Conservation (phyloP, 2,888 invertebrate genomes). For the Yponomeuta cagnagella region DNA sequence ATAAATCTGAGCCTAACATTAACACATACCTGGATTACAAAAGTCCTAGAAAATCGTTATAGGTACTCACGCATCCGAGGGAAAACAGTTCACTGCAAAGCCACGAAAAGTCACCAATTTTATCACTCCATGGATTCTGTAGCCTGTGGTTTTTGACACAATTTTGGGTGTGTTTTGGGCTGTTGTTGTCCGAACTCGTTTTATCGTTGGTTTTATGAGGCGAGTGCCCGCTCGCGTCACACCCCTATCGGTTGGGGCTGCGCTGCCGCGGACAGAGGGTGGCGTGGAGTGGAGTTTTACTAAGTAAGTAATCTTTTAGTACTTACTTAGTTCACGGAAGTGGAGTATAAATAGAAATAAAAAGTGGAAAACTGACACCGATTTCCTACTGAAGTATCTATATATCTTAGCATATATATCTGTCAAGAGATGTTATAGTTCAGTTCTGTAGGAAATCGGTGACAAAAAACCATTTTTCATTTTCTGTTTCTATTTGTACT, state of each 20-base stretch:
- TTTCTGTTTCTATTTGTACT: too few species aligned
- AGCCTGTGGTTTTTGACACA: background rate
- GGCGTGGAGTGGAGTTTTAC: constrained; percentile 30
- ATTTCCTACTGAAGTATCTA: too few species aligned
- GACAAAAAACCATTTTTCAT: too few species aligned
- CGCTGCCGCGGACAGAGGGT: constrained; percentile 45
- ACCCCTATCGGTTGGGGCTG: constrained; percentile 58
- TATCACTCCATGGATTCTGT: background rate
- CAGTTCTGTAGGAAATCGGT: too few species aligned
- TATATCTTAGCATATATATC: too few species aligned
- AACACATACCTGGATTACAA: too few species aligned
- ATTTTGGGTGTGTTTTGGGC: constrained; percentile 24
- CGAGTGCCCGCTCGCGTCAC: constrained; percentile 54
- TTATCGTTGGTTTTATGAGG: constrained; percentile 57
- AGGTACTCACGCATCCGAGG: constrained; percentile 27
- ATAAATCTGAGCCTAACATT: too few species aligned
- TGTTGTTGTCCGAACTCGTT: constrained; percentile 46
- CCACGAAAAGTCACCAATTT: background rate
- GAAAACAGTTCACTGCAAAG: constrained; percentile 12
- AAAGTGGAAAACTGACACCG: too few species aligned
- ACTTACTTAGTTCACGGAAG: too few species aligned
- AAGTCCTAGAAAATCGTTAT: constrained; percentile 43
- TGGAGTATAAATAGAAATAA: too few species aligned
- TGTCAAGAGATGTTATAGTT: too few species aligned
- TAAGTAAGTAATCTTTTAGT: too few species aligned